Evolutionary conservation across 2,797 vertebrate genomes (phyloP).

Genomic region (Cryptoprocta ferox): DNA sequence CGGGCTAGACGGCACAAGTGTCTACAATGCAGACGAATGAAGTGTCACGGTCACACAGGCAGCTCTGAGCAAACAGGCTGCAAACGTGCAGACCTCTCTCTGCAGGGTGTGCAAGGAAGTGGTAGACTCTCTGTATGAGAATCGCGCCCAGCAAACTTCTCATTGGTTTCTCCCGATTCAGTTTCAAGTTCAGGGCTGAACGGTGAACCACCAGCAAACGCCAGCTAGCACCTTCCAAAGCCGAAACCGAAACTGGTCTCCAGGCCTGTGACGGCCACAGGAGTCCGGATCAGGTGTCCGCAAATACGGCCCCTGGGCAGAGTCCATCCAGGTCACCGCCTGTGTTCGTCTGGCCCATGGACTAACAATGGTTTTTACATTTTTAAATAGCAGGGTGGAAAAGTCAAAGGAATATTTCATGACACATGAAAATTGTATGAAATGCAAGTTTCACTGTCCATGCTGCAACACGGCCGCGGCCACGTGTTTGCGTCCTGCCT

Average conservation of each 20-base stretch:
- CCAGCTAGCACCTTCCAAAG: background rate
- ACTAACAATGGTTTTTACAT: background rate
- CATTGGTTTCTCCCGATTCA: too few species aligned
- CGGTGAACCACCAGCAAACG: background rate
- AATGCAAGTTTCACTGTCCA: background rate
- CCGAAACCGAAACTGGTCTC: background rate
- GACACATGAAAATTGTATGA: background rate
- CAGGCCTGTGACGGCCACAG: background rate
- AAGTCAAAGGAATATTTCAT: background rate
- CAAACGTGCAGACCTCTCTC: background rate
- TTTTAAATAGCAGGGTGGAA: background rate
- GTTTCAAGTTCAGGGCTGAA: background rate
- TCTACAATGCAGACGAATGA: background rate
- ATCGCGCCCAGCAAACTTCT: background rate
- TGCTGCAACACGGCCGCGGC: accelerated
- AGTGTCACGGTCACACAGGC: background rate
- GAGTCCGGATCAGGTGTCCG: background rate
- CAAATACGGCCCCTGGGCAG: accelerated
- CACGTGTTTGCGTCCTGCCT: accelerated
- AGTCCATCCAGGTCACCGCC: background rate
- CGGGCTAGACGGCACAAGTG: background rate
- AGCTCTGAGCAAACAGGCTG: background rate
- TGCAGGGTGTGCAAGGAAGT: too few species aligned
- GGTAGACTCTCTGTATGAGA: background rate
- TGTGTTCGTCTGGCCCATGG: background rate